A percentile compares a stretch with the other conserved stretches of the same genome.
Conservation (phyloP, 2,113 vertebrate species). For the Antigone vipio region DNA sequence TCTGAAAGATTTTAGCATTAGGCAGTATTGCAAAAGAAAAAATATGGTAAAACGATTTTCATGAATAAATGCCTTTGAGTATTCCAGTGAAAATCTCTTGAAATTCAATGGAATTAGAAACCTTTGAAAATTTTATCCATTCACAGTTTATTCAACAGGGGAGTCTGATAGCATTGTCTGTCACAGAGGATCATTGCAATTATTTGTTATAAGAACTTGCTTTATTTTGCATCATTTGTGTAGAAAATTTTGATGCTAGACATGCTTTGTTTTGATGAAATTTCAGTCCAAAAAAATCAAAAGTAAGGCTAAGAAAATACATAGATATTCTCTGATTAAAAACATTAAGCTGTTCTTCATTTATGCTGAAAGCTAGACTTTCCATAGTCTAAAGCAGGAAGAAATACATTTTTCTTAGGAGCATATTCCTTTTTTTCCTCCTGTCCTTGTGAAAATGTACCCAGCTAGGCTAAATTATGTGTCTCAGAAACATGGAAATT, state of each 20-base stretch:
- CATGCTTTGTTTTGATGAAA: not conserved
- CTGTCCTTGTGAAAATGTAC: not conserved
- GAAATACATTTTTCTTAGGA: not conserved
- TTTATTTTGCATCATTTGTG: not conserved
- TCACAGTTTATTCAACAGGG: not conserved
- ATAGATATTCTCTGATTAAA: not conserved
- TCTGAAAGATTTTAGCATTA: not conserved
- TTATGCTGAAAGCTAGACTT: not conserved
- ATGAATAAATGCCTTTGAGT: not conserved
- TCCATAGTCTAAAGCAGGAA: not conserved
- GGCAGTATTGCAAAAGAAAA: not conserved
- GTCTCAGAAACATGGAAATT: not conserved
- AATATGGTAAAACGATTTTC: not conserved
- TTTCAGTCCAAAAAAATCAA: not conserved
- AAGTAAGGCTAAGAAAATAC: not conserved
- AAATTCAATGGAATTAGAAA: not conserved
- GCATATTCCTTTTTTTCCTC: not conserved
- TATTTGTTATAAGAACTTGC: not conserved
- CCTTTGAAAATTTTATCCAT: not conserved
- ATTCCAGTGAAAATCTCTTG: not conserved
- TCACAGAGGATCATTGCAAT: not conserved
- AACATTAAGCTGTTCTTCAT: not conserved
- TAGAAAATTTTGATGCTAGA: not conserved
- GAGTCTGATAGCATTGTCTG: not conserved
- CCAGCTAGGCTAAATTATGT: not conserved